Evolutionary conservation across 2,797 vertebrate genomes (phyloP).

Genomic region (Karalla daura): DNA sequence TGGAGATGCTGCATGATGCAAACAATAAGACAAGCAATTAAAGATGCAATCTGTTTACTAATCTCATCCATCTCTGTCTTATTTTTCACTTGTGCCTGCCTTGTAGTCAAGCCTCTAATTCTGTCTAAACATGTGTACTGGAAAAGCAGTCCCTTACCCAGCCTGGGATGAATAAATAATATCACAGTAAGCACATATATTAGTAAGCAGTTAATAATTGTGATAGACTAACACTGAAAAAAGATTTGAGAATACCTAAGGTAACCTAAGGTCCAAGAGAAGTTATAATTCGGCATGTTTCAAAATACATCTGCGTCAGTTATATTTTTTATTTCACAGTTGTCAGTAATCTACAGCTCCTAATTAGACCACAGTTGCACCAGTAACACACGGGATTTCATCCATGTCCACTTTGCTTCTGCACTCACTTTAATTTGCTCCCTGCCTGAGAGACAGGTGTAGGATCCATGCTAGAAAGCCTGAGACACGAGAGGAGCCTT

Average conservation of each 20-base stretch:
- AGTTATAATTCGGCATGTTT: neutral
- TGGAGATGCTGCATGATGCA: constrained; percentile 70
- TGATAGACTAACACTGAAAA: too few species aligned
- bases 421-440: constrained; percentile 17
- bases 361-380: neutral
- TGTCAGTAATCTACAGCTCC: neutral
- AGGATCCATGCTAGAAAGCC: constrained; percentile 38
- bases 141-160: neutral
- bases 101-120: constrained; percentile 9
- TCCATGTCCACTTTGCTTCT: constrained; percentile 9
- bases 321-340: neutral
- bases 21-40: constrained; percentile 74
- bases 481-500: constrained; percentile 6
- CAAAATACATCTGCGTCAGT: neutral
- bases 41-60: constrained; percentile 71
- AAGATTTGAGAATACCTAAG: too few species aligned
- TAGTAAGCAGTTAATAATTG: too few species aligned
- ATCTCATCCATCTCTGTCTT: constrained; percentile 65
- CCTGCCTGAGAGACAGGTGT: constrained; percentile 33
- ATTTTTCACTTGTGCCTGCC: constrained; percentile 27
- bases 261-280: neutral
- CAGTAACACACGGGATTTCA: neutral
- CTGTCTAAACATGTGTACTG: neutral
- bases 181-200: neutral
- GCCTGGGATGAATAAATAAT: neutral